Percentiles rank a stretch among this genome's conserved stretches.
phyloP scores from a whole-genome alignment of 2,113 vertebrate genomes.

The Danionella cerebrum region DNA sequence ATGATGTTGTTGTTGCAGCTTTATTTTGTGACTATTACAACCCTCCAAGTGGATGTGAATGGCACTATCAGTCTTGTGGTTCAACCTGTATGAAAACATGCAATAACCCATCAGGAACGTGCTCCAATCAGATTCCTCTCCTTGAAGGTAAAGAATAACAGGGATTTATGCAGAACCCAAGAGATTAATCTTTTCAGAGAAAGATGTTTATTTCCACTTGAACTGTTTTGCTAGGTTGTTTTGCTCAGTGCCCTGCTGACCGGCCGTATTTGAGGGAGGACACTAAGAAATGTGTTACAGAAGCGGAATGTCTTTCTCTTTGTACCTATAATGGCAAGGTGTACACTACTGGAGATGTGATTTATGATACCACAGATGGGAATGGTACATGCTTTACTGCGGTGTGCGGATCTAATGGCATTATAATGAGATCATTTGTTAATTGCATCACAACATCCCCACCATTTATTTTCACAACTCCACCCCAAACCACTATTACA shows the following conservation, averaged over 20 bases:
- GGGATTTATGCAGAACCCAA: no score
- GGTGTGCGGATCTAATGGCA: not conserved
- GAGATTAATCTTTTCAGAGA: no score
- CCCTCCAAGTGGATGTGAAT: slow-evolving; percentile 58
- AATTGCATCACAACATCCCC: no score
- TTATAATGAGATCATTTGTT: no score
- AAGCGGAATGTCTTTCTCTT: no score
- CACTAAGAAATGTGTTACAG: slow-evolving; percentile 54
- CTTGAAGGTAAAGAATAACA: slow-evolving; percentile 54
- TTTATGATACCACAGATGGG: slow-evolving; percentile 4
- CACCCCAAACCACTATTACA: no score
- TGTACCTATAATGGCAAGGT: not conserved
- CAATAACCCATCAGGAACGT: slow-evolving; percentile 51
- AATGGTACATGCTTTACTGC: not conserved
- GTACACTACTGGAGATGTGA: not conserved
- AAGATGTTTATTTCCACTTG: not conserved
- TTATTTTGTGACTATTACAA: slow-evolving; percentile 70
- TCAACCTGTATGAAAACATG: slow-evolving; percentile 62
- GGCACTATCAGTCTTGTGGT: slow-evolving; percentile 67
- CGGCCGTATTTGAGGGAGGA: slow-evolving; percentile 64
- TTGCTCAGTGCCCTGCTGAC: slow-evolving; percentile 61
- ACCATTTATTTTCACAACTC: no score
- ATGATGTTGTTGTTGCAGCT: slow-evolving; percentile 42
- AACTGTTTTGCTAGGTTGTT: slow-evolving; percentile 62
- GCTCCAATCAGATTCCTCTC: slow-evolving; percentile 51